Evolutionary conservation across 2,888 invertebrate species (phyloP).

Genomic region (Laspeyria flexula): DNA sequence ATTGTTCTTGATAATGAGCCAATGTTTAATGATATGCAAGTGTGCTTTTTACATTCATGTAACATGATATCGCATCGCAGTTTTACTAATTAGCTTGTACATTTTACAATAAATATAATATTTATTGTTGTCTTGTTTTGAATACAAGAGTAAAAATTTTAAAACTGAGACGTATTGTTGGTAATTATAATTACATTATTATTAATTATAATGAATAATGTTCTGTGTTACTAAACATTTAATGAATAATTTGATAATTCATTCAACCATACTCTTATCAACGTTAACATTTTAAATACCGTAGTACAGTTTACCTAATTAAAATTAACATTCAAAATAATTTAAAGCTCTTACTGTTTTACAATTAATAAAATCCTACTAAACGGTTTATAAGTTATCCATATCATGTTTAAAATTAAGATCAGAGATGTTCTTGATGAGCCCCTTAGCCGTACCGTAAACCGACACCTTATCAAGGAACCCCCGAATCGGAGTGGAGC

Average conservation of each 20-base stretch:
- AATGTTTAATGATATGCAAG: conserved; percentile 59
- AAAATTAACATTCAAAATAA: neutral
- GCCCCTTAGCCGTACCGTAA: conserved; percentile 28
- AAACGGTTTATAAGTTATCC: neutral
- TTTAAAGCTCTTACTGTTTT: neutral
- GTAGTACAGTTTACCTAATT: no score
- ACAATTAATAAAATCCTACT: neutral
- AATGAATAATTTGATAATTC: neutral
- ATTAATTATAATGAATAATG: neutral
- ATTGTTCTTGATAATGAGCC: conserved; percentile 75
- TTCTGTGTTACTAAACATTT: neutral
- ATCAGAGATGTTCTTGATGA: conserved; percentile 3
- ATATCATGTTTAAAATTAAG: conserved; percentile 1
- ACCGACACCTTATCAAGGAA: conserved; percentile 53
- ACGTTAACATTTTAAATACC: no score
- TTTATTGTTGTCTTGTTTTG: neutral
- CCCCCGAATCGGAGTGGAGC: conserved; percentile 37
- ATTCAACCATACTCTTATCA: no score
- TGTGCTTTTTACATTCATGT: conserved; percentile 55
- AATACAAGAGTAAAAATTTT: neutral
- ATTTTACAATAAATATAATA: neutral
- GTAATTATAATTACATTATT: neutral
- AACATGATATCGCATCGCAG: conserved; percentile 52
- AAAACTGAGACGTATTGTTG: neutral
- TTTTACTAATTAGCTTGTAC: conserved; percentile 37